These are phyloP conservation scores for Harpalus rubripes DNA, from an alignment of 2,888 invertebrate genomes.

Conservation along the genomic window DNA sequence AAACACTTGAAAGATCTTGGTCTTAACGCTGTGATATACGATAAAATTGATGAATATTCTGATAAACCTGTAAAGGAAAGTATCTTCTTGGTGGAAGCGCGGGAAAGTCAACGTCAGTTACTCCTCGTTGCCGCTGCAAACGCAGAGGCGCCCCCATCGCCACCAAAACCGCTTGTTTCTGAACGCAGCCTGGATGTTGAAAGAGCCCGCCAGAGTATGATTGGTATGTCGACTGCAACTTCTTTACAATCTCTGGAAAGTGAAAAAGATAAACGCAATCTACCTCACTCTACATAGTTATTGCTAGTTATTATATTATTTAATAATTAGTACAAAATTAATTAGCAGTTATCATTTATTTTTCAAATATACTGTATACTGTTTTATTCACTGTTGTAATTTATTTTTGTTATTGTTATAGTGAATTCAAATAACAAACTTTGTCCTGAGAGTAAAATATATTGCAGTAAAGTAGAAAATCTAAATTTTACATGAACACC, in stretches of 20 bases:
- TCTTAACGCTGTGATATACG: constrained; percentile 97
- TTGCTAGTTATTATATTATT: background rate
- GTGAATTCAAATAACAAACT: background rate
- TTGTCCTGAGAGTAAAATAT: background rate
- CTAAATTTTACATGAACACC: background rate
- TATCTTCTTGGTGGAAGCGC: constrained; percentile 89
- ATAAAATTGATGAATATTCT: constrained; percentile 90
- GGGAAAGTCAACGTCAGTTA: constrained; percentile 85
- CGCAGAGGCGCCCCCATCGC: constrained; percentile 70
- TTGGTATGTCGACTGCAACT: constrained; percentile 79
- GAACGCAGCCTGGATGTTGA: constrained; percentile 76
- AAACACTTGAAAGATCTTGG: constrained; percentile 92
- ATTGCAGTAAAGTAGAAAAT: background rate
- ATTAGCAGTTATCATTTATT: constrained; percentile 17
- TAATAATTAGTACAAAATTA: constrained; percentile 38
- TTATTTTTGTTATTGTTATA: constrained; percentile 8
- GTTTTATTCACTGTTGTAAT: constrained; percentile 12
- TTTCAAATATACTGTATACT: constrained; percentile 17
- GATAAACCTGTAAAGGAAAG: constrained; percentile 89
- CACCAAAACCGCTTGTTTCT: constrained; percentile 70
- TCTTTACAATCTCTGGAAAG: constrained; percentile 80
- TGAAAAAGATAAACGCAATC: constrained; percentile 12
- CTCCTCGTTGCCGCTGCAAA: constrained; percentile 75
- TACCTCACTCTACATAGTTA: constrained; percentile 27
- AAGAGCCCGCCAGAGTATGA: constrained; percentile 74